Conservation (phyloP, 2,797 vertebrate species). For the Sebastes kiyomatsui region DNA sequence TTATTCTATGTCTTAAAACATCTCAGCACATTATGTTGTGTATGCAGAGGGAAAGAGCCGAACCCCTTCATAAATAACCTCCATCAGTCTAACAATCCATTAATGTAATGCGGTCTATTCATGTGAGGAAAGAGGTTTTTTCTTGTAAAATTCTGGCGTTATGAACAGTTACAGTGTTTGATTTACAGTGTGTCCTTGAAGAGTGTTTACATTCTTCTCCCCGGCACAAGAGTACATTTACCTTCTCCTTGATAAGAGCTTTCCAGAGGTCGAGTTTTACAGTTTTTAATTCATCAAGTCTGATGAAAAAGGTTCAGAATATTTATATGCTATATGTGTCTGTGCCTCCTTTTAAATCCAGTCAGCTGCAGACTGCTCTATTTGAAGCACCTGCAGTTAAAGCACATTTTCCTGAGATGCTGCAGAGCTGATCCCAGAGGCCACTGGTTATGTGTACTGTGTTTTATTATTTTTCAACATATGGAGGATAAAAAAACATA, state of each 20-base stretch:
- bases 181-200: conserved; percentile 28
- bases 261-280: conserved; percentile 15
- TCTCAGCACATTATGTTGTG: not conserved
- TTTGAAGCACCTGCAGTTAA: not conserved
- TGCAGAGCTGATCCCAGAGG: not conserved
- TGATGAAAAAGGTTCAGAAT: not conserved
- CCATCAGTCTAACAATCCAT: not conserved
- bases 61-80: not conserved
- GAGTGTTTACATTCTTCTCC: not conserved
- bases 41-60: not conserved
- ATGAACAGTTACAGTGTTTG: conserved; percentile 9
- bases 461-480: not conserved
- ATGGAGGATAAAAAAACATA: not conserved
- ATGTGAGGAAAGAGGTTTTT: not conserved
- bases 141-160: not conserved
- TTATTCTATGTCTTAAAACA: not conserved
- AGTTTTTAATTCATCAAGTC: not conserved
- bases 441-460: too few relatives aligned
- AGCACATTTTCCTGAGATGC: not conserved
- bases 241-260: conserved; percentile 17
- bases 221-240: not conserved
- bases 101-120: not conserved
- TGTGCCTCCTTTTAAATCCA: not conserved
- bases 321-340: not conserved
- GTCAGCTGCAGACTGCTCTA: not conserved